These are phyloP conservation scores for Hoplodrina ambigua DNA, from an alignment of 2,888 invertebrate genomes.

Conservation along the genomic window DNA sequence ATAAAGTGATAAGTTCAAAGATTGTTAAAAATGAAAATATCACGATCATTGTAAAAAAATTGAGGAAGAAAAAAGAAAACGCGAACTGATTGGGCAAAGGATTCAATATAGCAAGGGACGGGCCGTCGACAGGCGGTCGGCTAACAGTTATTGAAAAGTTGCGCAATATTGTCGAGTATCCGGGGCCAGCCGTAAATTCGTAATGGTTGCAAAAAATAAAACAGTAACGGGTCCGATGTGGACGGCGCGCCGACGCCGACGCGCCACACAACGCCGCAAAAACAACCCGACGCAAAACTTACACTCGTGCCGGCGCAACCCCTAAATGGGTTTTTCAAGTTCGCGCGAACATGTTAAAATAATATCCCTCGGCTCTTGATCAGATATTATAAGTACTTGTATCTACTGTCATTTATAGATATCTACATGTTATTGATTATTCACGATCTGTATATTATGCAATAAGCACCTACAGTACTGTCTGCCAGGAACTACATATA, in stretches of 20 bases:
- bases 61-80: constrained; percentile 65
- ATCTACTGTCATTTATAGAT: constrained; percentile 55
- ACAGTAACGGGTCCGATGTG: constrained; percentile 75
- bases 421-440: constrained; percentile 23
- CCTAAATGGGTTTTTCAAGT: constrained; percentile 86
- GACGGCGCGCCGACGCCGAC: constrained; percentile 66
- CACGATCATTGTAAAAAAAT: constrained; percentile 52
- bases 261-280: constrained; percentile 73
- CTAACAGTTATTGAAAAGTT: constrained; percentile 90
- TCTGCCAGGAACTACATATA: constrained; percentile 6
- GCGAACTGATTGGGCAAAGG: constrained; percentile 82
- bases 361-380: constrained; percentile 49
- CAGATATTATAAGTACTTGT: constrained; percentile 22
- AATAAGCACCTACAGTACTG: not conserved
- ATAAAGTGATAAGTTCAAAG: constrained; percentile 62
- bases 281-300: constrained; percentile 84
- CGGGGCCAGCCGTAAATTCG: constrained; percentile 87
- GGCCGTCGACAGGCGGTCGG: constrained; percentile 75
- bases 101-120: constrained; percentile 86
- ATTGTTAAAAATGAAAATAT: constrained; percentile 42
- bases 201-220: constrained; percentile 90
- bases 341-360: constrained; percentile 64
- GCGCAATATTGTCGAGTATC: constrained; percentile 89
- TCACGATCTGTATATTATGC: not conserved
- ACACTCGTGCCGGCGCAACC: constrained; percentile 73